A percentile compares a stretch with the other conserved stretches of the same genome.
Conservation (phyloP, 2,113 vertebrate genomes). For the Onychorhynchus coronatus region DNA sequence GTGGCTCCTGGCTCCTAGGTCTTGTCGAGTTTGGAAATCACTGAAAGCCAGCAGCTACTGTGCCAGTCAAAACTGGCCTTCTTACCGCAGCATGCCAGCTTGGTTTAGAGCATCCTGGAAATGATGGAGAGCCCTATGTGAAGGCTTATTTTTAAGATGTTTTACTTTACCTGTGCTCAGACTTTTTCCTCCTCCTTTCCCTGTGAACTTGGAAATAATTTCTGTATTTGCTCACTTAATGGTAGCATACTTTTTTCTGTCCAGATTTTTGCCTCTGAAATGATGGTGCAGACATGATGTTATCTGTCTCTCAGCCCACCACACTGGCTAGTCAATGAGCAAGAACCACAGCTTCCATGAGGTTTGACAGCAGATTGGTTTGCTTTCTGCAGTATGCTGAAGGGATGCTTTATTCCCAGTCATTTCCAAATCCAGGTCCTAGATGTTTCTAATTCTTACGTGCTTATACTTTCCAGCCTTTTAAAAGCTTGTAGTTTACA, state of each 20-base stretch:
- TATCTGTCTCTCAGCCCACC: neutral
- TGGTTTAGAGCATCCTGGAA: conserved; percentile 17
- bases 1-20: conserved; percentile 30
- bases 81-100: neutral
- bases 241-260: neutral
- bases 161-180: neutral
- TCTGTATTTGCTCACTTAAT: neutral
- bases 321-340: neutral
- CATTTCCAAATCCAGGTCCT: neutral
- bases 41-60: neutral
- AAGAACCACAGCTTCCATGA: neutral
- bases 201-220: neutral
- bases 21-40: conserved; percentile 36
- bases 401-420: neutral
- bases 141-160: neutral
- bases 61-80: conserved; percentile 37
- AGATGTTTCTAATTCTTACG: neutral
- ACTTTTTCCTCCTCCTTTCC: neutral
- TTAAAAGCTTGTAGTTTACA: neutral
- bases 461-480: neutral
- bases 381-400: neutral
- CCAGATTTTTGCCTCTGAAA: neutral
- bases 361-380: neutral
- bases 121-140: neutral
- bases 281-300: neutral